These are phyloP conservation scores for Nowickia ferox DNA, from an alignment of 2,888 invertebrate species.

Conservation along the genomic window DNA sequence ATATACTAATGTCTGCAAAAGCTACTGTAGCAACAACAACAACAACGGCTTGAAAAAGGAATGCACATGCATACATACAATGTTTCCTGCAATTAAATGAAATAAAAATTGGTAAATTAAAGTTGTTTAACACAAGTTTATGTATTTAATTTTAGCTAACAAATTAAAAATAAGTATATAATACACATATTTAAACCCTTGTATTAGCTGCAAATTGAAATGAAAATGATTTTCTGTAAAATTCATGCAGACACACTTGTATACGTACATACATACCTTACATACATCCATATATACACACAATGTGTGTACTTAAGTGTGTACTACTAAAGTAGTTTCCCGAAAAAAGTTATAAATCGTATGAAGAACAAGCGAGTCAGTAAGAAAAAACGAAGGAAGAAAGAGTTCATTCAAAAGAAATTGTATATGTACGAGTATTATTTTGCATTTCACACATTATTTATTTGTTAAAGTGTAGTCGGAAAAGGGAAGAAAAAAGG, in stretches of 20 bases:
- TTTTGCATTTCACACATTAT: constrained; percentile 24
- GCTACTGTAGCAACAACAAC: constrained; percentile 11
- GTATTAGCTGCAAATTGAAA: neutral
- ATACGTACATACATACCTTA: too few species aligned
- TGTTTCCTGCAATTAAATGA: constrained; percentile 6
- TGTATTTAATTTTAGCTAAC: neutral
- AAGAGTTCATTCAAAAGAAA: constrained; percentile 55
- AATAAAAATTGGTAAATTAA: constrained; percentile 49
- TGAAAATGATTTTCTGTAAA: constrained; percentile 13
- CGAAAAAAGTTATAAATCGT: constrained; percentile 13
- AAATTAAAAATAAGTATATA: neutral
- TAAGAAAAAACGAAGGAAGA: constrained; percentile 3
- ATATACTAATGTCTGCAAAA: constrained; percentile 7
- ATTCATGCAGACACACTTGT: too few species aligned
- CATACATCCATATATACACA: neutral
- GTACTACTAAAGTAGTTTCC: neutral
- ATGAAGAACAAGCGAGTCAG: constrained; percentile 30
- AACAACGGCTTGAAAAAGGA: constrained; percentile 39
- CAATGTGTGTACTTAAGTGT: neutral
- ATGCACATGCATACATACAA: constrained; percentile 29
- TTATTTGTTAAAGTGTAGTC: constrained; percentile 46
- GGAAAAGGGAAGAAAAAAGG: constrained; percentile 42
- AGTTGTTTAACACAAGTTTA: neutral
- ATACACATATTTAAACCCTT: neutral
- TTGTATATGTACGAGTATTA: constrained; percentile 7